Evolutionary conservation across 2,113 vertebrate genomes (phyloP), one percentile per base, ranked within the genome.

Genomic region (Thymallus thymallus): DNA sequence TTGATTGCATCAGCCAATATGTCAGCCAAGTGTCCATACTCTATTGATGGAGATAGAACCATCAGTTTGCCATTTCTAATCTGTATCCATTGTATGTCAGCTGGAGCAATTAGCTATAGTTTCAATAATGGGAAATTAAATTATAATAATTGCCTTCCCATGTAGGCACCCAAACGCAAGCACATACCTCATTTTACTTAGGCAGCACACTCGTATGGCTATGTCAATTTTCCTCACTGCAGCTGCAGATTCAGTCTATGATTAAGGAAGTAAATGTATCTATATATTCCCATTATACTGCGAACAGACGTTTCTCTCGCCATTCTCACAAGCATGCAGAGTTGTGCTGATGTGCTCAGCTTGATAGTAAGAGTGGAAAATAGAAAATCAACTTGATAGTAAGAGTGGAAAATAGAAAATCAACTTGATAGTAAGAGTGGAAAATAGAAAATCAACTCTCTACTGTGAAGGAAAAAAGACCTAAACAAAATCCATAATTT

Each of bases 401-500:
- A 81, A 80, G 82, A 88, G 85, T 81, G 80, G 86, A 91, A 89
- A 90, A 89, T 88, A 82, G 85, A 84, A 88, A 91, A 84, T n/a
- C n/a, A 26, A 26, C 26, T 26, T 26, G 26, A 26, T 26, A 26
- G 26, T 26, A 26, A 26, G 26, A 26, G 26, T 26, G 26, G 26
- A 26, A 26, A 26, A 58, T 18, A 6, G 55, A 18, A 58, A 5
- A 6, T 58, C n/a, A n/a, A 78, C 67, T 76, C 83, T 89, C 83
- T 88, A 80, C 86, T 90, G 87, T 89, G 87, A 90, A 86, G 84
- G 84, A 81, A 90, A n/a, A 61, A 61, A 41, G 35, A 2, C 35
- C 7, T 61, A 89, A 91, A 89, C 86, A 89, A 85, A 89, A 89
- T 86, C 85, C 87, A 89, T 86, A 82, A 90, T 88, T 89, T 90